These are phyloP conservation scores for Girardinichthys multiradiatus DNA, from an alignment of 2,113 vertebrate species.

Conservation along the genomic window DNA sequence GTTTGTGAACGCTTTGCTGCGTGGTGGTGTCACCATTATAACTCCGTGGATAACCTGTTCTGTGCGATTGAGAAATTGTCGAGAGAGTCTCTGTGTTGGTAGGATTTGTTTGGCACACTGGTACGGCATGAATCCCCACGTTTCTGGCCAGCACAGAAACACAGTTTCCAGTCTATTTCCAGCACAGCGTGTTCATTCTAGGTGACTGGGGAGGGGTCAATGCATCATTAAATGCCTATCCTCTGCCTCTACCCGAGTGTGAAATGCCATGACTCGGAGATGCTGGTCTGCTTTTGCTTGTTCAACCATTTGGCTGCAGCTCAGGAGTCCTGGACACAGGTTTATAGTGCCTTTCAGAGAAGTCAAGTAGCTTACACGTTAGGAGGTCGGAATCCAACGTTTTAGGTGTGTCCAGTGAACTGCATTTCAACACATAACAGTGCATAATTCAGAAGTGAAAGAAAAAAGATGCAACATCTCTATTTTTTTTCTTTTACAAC, in stretches of 20 bases:
- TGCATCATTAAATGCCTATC: slow-evolving; percentile 73
- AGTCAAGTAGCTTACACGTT: slow-evolving; percentile 28
- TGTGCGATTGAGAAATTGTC: slow-evolving; percentile 48
- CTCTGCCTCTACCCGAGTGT: slow-evolving; percentile 71
- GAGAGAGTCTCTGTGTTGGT: neutral
- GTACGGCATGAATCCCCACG: slow-evolving; percentile 50
- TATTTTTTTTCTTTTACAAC: too few species aligned
- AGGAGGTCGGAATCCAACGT: neutral
- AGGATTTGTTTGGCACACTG: slow-evolving; percentile 48
- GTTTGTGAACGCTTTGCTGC: slow-evolving; percentile 18
- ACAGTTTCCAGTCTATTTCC: slow-evolving; percentile 76
- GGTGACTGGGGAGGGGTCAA: slow-evolving; percentile 70
- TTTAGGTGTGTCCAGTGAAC: too few species aligned
- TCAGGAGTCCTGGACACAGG: slow-evolving; percentile 24
- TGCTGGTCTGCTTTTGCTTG: slow-evolving; percentile 67
- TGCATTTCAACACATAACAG: too few species aligned
- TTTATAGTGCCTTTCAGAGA: slow-evolving; percentile 31
- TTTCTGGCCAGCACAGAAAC: slow-evolving; percentile 54
- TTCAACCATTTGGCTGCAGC: slow-evolving; percentile 44
- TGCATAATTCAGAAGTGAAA: too few species aligned
- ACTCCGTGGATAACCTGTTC: slow-evolving; percentile 39
- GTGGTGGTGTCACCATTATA: slow-evolving; percentile 42
- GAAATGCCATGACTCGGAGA: slow-evolving; percentile 69
- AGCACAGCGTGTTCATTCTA: slow-evolving; percentile 69
- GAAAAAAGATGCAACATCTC: too few species aligned